Conservation (phyloP, 92 coral and sea anemone species). For the Virgularia gustaviana region DNA sequence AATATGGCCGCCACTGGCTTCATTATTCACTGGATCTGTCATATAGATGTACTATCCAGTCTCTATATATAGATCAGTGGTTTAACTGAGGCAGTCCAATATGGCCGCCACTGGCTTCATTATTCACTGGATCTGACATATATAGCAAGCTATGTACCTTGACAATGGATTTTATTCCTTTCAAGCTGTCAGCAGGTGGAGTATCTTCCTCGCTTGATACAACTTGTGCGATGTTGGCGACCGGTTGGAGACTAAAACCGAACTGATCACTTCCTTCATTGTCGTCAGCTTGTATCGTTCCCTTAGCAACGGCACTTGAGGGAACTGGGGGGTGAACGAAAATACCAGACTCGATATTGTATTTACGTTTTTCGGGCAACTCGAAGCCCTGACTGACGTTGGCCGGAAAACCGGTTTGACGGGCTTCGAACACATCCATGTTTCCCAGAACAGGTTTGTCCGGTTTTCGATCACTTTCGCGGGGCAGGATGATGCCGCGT, state of each 20-base stretch:
- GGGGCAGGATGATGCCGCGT: slow-evolving; percentile 18
- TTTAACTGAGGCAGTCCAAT: no score
- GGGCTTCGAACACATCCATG: slow-evolving; percentile 23
- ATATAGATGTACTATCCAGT: no score
- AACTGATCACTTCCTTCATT: slow-evolving; percentile 38
- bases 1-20: slow-evolving; percentile 42
- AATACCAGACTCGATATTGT: background rate
- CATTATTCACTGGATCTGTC: no score
- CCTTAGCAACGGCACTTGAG: background rate
- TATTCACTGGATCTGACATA: slow-evolving; percentile 54
- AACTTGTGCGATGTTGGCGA: slow-evolving; percentile 19
- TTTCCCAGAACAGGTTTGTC: slow-evolving; percentile 23
- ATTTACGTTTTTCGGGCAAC: slow-evolving; percentile 9
- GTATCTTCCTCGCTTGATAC: slow-evolving; percentile 68
- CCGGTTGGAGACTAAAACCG: slow-evolving; percentile 54
- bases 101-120: slow-evolving; percentile 23
- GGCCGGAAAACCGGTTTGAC: slow-evolving; percentile 25
- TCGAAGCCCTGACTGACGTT: slow-evolving; percentile 7
- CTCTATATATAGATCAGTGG: no score
- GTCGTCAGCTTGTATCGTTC: background rate
- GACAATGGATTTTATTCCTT: slow-evolving; percentile 77
- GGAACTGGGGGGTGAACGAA: background rate
- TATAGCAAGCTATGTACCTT: no score
- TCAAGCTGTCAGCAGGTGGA: slow-evolving; percentile 91
- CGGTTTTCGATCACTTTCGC: background rate